phyloP scores from a whole-genome alignment of 2,888 invertebrate genomes.

The Sacculina carcini region DNA sequence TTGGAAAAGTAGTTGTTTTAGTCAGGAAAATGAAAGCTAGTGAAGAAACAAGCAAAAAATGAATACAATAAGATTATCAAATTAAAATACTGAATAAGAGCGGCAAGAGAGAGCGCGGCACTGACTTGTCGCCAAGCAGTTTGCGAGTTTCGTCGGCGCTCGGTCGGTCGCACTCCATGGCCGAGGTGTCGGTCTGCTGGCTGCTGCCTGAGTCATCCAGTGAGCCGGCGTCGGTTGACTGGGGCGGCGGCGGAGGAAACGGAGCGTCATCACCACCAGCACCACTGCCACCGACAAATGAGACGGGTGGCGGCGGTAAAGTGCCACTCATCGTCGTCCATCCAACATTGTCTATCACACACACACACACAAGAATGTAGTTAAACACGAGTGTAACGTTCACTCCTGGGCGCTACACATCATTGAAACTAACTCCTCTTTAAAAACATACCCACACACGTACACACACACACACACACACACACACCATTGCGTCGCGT shows the following conservation, averaged over 20 bases:
- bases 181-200: constrained; percentile 1
- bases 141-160: background rate
- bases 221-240: background rate
- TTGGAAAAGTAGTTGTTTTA: too few relatives aligned
- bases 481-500: constrained; percentile 12
- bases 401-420: too few relatives aligned
- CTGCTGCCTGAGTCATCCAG: background rate
- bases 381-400: too few relatives aligned
- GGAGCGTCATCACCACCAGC: too few relatives aligned
- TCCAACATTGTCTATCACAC: background rate
- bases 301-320: background rate
- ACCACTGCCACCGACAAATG: too few relatives aligned
- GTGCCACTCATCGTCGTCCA: background rate
- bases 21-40: too few relatives aligned
- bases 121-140: too few relatives aligned
- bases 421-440: background rate
- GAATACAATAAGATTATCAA: too few relatives aligned
- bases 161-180: background rate
- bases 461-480: background rate
- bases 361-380: background rate
- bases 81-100: too few relatives aligned
- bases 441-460: background rate
- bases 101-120: too few relatives aligned
- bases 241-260: constrained; percentile 2
- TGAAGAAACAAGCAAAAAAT: too few relatives aligned